Evolutionary conservation across 1,140 invertebrate genomes (phyloP).

Genomic region (Dendrolimus kikuchii): DNA sequence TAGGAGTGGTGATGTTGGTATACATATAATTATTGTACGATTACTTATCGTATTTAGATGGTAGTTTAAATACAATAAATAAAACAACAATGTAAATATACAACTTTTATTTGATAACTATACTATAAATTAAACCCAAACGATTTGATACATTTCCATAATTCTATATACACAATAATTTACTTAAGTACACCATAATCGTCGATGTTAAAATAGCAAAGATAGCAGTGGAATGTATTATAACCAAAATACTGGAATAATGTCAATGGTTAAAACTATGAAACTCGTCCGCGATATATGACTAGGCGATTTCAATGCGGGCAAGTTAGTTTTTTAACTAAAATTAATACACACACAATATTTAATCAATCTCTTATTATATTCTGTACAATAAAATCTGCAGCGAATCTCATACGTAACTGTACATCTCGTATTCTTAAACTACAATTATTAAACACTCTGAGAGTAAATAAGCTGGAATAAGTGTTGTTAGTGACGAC

Average conservation of each 20-base stretch:
- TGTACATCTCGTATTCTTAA: conserved; percentile 52
- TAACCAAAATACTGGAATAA: too few species aligned
- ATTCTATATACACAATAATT: conserved; percentile 37
- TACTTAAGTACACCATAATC: conserved; percentile 34
- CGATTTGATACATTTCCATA: conserved; percentile 13
- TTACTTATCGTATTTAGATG: background rate
- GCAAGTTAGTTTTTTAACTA: conserved; percentile 10
- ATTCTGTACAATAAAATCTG: conserved; percentile 50
- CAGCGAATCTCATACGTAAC: conserved; percentile 68
- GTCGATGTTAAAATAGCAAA: conserved; percentile 1
- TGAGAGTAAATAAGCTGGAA: background rate
- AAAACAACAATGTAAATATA: conserved; percentile 8
- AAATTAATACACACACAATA: too few species aligned
- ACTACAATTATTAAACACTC: conserved; percentile 12
- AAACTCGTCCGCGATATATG: conserved; percentile 16
- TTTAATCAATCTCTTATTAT: conserved; percentile 10
- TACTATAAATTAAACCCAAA: conserved; percentile 21
- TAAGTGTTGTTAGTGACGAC: conserved; percentile 1
- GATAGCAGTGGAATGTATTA: too few species aligned
- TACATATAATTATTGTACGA: too few species aligned
- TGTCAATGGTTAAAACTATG: too few species aligned
- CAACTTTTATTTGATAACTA: conserved; percentile 30
- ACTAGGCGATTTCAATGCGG: conserved; percentile 29
- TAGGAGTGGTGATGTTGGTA: too few species aligned
- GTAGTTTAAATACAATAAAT: conserved; percentile 2